Conservation (phyloP, 1,140 invertebrate genomes). For the Solenopsis invicta region DNA sequence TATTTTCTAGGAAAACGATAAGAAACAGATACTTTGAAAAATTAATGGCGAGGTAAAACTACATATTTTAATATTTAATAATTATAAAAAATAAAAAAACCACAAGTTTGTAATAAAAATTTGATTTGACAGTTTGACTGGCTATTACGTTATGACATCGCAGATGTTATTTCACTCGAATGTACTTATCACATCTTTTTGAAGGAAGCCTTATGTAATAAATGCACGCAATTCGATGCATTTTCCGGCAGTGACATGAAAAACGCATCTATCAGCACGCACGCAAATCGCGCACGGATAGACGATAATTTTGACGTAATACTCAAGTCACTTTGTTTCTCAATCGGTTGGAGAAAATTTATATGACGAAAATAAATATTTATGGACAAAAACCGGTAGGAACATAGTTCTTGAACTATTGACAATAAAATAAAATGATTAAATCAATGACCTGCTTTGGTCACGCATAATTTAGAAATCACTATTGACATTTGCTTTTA, state of each 20-base stretch:
- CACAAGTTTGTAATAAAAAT: neutral
- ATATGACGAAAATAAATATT: neutral
- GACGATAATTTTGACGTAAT: neutral
- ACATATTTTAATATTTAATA: neutral
- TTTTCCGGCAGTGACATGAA: neutral
- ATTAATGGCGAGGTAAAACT: neutral
- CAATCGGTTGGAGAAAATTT: neutral
- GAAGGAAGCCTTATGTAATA: neutral
- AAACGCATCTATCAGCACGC: neutral
- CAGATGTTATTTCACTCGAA: neutral
- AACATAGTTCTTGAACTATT: neutral
- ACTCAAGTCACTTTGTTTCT: constrained; percentile 13
- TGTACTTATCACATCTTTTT: neutral
- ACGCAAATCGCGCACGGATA: neutral
- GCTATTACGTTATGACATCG: neutral
- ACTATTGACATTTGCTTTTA: neutral
- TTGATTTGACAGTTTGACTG: constrained; percentile 4
- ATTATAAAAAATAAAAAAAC: neutral
- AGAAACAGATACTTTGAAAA: neutral
- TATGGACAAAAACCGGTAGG: neutral
- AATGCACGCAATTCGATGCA: neutral
- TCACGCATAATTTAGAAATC: constrained; percentile 40
- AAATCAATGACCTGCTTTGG: too few species aligned
- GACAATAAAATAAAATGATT: constrained; percentile 8
- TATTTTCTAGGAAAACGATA: too few species aligned